Percentiles rank a stretch among this genome's conserved stretches.
These are phyloP conservation scores for Metopolophium dirhodum DNA, from an alignment of 1,140 invertebrate genomes.

Conservation along the genomic window DNA sequence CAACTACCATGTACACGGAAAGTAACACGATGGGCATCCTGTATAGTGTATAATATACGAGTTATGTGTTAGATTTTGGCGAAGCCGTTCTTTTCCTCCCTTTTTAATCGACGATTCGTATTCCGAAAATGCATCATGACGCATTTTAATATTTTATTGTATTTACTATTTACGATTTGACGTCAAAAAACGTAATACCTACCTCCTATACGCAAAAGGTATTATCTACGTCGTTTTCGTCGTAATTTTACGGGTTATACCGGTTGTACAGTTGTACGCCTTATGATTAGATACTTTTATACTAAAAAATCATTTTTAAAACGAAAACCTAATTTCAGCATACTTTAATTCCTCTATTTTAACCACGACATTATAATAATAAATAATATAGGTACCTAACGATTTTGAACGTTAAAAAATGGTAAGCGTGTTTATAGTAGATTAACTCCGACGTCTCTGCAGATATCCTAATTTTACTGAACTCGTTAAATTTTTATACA, in stretches of 20 bases:
- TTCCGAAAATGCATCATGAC: background rate
- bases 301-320: background rate
- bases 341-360: background rate
- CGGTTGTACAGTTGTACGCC: background rate
- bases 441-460: too few relatives aligned
- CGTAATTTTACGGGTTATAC: background rate
- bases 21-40: background rate
- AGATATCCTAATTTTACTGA: too few relatives aligned
- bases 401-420: too few relatives aligned
- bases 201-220: background rate
- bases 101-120: background rate
- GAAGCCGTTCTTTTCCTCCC: background rate
- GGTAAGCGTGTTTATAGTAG: too few relatives aligned
- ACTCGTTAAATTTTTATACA: too few relatives aligned
- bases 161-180: slow-evolving; percentile 6
- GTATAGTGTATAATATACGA: background rate
- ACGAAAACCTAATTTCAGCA: background rate
- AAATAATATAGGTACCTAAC: background rate
- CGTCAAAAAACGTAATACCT: background rate
- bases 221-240: background rate
- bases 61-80: background rate
- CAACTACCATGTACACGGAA: background rate
- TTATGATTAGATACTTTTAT: background rate
- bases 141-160: background rate
- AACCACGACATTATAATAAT: background rate